phyloP scores from a whole-genome alignment of 1,140 invertebrate genomes.

The Cheumatopsyche charites region DNA sequence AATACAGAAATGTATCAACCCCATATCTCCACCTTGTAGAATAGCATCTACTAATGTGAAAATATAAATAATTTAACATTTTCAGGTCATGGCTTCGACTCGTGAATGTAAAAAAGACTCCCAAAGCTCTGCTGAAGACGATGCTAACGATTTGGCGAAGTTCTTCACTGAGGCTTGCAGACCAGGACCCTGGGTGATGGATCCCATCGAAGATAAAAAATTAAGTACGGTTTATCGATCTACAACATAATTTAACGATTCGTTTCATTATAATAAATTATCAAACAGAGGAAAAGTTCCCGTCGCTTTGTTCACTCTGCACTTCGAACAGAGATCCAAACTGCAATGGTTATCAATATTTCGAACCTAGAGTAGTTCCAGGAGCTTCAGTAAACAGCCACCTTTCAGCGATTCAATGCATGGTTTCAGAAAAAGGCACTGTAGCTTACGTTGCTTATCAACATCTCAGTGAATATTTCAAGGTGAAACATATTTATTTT shows the following conservation, averaged over 20 bases:
- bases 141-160: conserved; percentile 59
- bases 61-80: conserved; percentile 1
- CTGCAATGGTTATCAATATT: conserved; percentile 49
- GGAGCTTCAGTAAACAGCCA: conserved; percentile 60
- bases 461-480: conserved; percentile 61
- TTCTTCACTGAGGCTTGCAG: conserved; percentile 70
- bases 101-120: conserved; percentile 46
- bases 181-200: conserved; percentile 69
- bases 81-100: conserved; percentile 39
- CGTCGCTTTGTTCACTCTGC: conserved; percentile 55
- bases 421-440: conserved; percentile 61
- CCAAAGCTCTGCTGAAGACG: conserved; percentile 62
- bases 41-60: too few relatives aligned
- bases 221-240: conserved; percentile 62
- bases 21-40: too few relatives aligned
- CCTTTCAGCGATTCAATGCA: conserved; percentile 70
- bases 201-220: conserved; percentile 58
- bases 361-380: conserved; percentile 42
- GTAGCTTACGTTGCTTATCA: conserved; percentile 70
- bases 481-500: conserved; percentile 51
- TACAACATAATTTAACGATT: not conserved
- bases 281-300: conserved; percentile 50
- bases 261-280: conserved; percentile 5
- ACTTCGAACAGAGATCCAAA: conserved; percentile 50
- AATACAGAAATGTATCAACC: too few relatives aligned